Evolutionary conservation across 2,888 invertebrate species (phyloP).

Genomic region (Temnothorax unifasciatus): DNA sequence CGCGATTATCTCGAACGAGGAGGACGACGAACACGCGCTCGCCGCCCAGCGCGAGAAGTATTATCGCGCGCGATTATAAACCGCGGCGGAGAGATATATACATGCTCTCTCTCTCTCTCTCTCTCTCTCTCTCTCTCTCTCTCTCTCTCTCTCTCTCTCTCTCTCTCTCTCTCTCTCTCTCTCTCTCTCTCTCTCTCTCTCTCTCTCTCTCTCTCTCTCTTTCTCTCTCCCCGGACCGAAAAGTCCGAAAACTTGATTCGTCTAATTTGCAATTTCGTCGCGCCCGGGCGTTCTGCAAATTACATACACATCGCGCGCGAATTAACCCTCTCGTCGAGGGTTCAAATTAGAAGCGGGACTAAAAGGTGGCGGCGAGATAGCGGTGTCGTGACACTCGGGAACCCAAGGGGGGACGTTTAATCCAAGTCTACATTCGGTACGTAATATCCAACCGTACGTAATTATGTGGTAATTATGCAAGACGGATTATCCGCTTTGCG

Average conservation of each 20-base stretch:
- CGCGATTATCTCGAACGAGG: constrained; percentile 37
- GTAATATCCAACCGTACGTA: constrained; percentile 59
- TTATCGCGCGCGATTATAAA: constrained; percentile 34
- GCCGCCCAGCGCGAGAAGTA: neutral
- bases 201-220: too few species aligned
- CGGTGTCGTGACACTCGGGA: constrained; percentile 11
- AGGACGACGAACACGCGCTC: constrained; percentile 4
- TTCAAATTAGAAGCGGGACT: constrained; percentile 39
- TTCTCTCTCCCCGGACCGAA: neutral
- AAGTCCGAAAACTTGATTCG: constrained; percentile 38
- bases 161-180: too few species aligned
- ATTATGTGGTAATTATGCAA: constrained; percentile 59
- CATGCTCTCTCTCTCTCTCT: too few species aligned
- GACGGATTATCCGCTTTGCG: constrained; percentile 63
- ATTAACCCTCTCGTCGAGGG: constrained; percentile 45
- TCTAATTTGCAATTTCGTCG: constrained; percentile 51
- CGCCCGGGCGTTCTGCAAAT: constrained; percentile 33
- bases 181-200: too few species aligned
- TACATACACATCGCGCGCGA: constrained; percentile 35
- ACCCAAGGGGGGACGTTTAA: constrained; percentile 36
- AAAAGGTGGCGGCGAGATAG: constrained; percentile 6
- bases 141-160: too few species aligned
- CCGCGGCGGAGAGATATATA: neutral
- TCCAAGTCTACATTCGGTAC: constrained; percentile 54
- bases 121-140: too few species aligned